phyloP scores from a whole-genome alignment of 2,888 invertebrate genomes.

The Mythimna loreyi region DNA sequence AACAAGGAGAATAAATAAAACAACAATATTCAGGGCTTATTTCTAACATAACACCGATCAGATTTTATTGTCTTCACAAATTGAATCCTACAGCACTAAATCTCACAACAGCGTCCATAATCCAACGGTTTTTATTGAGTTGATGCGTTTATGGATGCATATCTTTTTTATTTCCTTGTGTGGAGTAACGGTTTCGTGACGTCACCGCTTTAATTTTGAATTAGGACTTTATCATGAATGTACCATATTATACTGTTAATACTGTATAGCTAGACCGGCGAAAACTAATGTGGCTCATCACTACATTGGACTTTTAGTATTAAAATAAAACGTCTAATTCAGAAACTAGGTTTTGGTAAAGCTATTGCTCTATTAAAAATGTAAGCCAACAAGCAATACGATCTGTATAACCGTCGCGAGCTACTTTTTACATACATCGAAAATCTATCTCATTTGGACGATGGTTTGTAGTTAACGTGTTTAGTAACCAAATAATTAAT shows the following conservation, averaged over 20 bases:
- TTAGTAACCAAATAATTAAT: slow-evolving; percentile 1
- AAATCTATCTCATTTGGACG: slow-evolving; percentile 25
- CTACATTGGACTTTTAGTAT: slow-evolving; percentile 5
- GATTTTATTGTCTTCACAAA: slow-evolving; percentile 22
- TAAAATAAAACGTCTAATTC: slow-evolving; percentile 33
- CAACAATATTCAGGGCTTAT: background rate
- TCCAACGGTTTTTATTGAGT: slow-evolving; percentile 61
- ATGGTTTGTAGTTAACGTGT: slow-evolving; percentile 3
- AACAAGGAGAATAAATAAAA: background rate
- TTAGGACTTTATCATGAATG: slow-evolving; percentile 47
- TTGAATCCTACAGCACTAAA: slow-evolving; percentile 39
- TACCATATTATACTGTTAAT: slow-evolving; percentile 29
- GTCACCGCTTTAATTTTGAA: slow-evolving; percentile 62
- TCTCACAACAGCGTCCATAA: slow-evolving; percentile 50
- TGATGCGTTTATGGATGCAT: slow-evolving; percentile 64
- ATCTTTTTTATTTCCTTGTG: slow-evolving; percentile 56
- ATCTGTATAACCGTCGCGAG: slow-evolving; percentile 39
- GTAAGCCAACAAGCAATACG: slow-evolving; percentile 45
- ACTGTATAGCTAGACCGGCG: slow-evolving; percentile 15
- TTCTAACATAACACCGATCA: slow-evolving; percentile 12
- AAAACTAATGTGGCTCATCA: slow-evolving; percentile 14
- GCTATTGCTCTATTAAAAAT: slow-evolving; percentile 25
- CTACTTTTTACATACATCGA: slow-evolving; percentile 15
- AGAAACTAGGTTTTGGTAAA: slow-evolving; percentile 19
- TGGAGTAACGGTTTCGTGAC: slow-evolving; percentile 60